These are phyloP conservation scores for Ormyrus labotus DNA, from an alignment of 2,888 invertebrate species.

Conservation along the genomic window DNA sequence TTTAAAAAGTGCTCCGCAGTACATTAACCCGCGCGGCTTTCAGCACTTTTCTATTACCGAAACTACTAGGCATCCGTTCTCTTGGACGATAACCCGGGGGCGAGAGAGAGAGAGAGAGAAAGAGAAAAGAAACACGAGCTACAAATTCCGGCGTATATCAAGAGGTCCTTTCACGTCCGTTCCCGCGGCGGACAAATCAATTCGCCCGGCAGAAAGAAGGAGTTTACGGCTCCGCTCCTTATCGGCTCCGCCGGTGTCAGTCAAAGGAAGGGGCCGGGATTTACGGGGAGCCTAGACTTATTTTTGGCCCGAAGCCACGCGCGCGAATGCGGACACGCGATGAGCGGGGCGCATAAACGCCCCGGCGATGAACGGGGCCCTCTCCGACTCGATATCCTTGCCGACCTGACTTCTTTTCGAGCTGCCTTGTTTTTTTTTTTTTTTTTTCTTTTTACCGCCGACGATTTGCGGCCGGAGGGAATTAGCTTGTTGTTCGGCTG, in stretches of 20 bases:
- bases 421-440: too few species aligned
- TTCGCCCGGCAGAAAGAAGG: too few species aligned
- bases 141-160: not conserved
- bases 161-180: not conserved
- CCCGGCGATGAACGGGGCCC: slow-evolving; percentile 24
- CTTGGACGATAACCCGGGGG: too few species aligned
- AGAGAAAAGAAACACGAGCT: not conserved
- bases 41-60: too few species aligned
- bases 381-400: not conserved
- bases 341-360: slow-evolving; percentile 19
- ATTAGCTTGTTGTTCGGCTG: too few species aligned
- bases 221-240: not conserved
- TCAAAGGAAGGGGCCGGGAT: not conserved
- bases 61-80: too few species aligned
- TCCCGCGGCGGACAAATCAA: not conserved
- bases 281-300: not conserved
- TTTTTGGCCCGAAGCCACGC: slow-evolving; percentile 37
- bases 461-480: too few species aligned
- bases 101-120: not conserved
- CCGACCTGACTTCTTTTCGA: too few species aligned
- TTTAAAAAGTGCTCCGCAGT: too few species aligned
- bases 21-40: too few species aligned
- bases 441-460: too few species aligned
- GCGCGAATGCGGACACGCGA: not conserved
- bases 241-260: not conserved